phyloP scores from a whole-genome alignment of 1,140 invertebrate genomes.

The Euschistus heros region DNA sequence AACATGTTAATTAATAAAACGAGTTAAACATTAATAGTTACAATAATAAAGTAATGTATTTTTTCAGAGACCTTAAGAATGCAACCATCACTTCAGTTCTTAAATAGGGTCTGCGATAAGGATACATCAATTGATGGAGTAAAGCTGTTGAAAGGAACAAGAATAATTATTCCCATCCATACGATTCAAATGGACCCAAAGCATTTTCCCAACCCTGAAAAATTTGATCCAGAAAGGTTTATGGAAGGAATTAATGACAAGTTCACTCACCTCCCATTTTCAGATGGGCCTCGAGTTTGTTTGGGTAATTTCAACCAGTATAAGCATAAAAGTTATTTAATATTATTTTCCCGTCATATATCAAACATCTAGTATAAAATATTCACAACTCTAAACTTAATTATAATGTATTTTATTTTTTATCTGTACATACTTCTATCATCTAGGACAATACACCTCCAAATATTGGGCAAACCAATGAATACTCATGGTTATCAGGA shows the following conservation, averaged over 20 bases:
- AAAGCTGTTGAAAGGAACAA: constrained; percentile 25
- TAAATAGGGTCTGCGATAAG: constrained; percentile 41
- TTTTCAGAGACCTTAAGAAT: constrained; percentile 43
- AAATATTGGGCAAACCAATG: too few relatives aligned
- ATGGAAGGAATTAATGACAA: constrained; percentile 2
- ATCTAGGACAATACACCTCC: too few relatives aligned
- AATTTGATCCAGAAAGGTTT: constrained; percentile 37
- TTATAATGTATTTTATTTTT: too few relatives aligned
- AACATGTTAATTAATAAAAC: too few relatives aligned
- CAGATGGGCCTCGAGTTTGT: constrained; percentile 48
- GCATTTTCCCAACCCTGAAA: constrained; percentile 35
- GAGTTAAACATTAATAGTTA: too few relatives aligned
- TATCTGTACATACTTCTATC: too few relatives aligned
- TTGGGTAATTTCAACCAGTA: constrained; percentile 39
- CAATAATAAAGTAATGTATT: too few relatives aligned
- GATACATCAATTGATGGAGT: constrained; percentile 32
- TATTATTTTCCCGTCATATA: too few relatives aligned
- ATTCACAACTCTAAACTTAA: too few relatives aligned
- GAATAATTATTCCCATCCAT: constrained; percentile 37
- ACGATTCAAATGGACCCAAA: constrained; percentile 36
- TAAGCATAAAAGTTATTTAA: too few relatives aligned
- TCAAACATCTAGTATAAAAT: too few relatives aligned
- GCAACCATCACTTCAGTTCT: constrained; percentile 38
- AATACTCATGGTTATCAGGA: too few relatives aligned
- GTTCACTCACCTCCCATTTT: constrained; percentile 43